Percentiles rank a stretch among this genome's conserved stretches.
These are phyloP conservation scores for Penaeus indicus DNA, from an alignment of 1,140 invertebrate genomes.

Conservation along the genomic window DNA sequence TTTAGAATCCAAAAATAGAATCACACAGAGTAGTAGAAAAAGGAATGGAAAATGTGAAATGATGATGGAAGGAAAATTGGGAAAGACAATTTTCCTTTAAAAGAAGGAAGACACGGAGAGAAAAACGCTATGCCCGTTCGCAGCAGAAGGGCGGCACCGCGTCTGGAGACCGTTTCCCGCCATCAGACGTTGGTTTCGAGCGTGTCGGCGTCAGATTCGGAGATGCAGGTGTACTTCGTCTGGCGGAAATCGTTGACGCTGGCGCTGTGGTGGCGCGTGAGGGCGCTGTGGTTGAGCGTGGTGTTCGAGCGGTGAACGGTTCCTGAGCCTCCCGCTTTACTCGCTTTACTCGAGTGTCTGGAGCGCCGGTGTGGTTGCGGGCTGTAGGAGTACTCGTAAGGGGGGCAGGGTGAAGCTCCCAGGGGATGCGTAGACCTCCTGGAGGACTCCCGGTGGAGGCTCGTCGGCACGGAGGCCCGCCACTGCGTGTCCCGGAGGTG, in stretches of 20 bases:
- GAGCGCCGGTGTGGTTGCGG: slow-evolving; percentile 19
- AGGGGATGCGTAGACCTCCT: neutral
- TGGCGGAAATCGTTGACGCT: slow-evolving; percentile 5
- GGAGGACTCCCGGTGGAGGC: neutral
- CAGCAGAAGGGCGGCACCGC: no score
- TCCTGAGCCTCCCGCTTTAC: no score
- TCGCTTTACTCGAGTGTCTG: neutral
- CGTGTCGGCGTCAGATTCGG: slow-evolving; percentile 47
- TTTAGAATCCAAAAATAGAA: no score
- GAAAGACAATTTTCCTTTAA: no score
- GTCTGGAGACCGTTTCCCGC: no score
- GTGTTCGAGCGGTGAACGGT: no score
- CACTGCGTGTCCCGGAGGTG: neutral
- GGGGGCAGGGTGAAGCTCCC: neutral
- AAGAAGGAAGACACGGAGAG: no score
- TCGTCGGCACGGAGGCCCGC: neutral
- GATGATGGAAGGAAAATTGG: no score
- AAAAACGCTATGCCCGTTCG: no score
- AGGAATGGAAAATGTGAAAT: no score
- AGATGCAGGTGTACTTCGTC: slow-evolving; percentile 28
- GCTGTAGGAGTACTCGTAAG: slow-evolving; percentile 40
- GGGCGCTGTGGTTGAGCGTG: neutral
- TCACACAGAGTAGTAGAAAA: no score
- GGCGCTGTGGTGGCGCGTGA: slow-evolving; percentile 32
- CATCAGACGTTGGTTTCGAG: slow-evolving; percentile 39